These are phyloP conservation scores for Diplolepis rosae DNA, from an alignment of 2,888 invertebrate genomes.

Conservation along the genomic window DNA sequence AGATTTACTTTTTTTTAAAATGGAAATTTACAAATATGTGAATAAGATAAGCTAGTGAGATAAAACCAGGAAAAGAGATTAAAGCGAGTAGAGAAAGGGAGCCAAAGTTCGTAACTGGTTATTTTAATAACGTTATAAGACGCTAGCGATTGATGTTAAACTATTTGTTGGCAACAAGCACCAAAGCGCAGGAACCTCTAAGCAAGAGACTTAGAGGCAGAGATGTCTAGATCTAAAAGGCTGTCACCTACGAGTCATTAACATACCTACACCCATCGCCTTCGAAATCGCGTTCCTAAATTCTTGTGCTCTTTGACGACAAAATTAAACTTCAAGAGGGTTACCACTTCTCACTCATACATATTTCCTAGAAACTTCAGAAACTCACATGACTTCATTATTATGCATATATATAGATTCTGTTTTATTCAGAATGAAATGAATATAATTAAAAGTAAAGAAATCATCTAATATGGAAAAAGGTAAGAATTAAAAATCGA, in stretches of 20 bases:
- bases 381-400: background rate
- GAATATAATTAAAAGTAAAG: no score
- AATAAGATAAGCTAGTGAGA: no score
- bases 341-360: background rate
- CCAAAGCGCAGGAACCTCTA: slow-evolving; percentile 58
- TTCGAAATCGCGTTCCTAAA: slow-evolving; percentile 13
- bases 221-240: slow-evolving; percentile 69
- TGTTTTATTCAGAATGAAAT: no score
- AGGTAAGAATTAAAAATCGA: no score
- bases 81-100: slow-evolving; percentile 37
- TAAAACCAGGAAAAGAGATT: slow-evolving; percentile 27
- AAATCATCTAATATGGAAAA: no score
- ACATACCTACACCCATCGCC: slow-evolving; percentile 57
- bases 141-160: slow-evolving; percentile 73
- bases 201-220: slow-evolving; percentile 43
- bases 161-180: slow-evolving; percentile 72
- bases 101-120: slow-evolving; percentile 63
- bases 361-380: background rate
- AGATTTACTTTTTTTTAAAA: no score
- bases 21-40: no score
- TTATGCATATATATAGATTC: no score
- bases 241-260: slow-evolving; percentile 73
- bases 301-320: background rate
- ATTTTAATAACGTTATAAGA: slow-evolving; percentile 74
- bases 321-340: slow-evolving; percentile 11